Conservation (phyloP, 2,113 vertebrate genomes). For the Anarrhichthys ocellatus region DNA sequence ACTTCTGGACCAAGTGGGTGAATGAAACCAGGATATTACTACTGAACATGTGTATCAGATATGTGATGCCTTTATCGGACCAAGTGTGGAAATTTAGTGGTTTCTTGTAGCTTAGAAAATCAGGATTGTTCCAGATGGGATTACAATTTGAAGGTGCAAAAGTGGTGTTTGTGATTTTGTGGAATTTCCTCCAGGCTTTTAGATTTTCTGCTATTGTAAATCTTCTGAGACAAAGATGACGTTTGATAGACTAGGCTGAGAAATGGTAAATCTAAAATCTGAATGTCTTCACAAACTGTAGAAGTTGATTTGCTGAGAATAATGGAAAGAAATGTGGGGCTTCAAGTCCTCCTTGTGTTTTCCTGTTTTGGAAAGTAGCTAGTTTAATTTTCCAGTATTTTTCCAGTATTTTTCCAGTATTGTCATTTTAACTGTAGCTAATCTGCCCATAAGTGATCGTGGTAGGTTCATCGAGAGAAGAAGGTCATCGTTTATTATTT, state of each 20-base stretch:
- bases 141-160: too few species aligned
- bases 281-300: background rate
- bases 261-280: background rate
- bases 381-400: too few species aligned
- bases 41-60: background rate
- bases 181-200: background rate
- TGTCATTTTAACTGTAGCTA: too few species aligned
- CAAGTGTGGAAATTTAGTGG: background rate
- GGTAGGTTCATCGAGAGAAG: too few species aligned
- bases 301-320: too few species aligned
- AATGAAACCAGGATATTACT: background rate
- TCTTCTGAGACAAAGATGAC: background rate
- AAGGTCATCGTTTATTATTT: too few species aligned
- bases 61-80: background rate
- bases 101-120: background rate
- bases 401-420: too few species aligned
- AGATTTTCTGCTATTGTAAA: background rate
- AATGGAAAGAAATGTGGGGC: too few species aligned
- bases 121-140: background rate
- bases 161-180: background rate
- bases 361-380: too few species aligned
- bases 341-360: too few species aligned
- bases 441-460: too few species aligned
- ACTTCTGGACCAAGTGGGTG: background rate
- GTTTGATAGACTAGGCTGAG: background rate